Base-by-base conservation (phyloP, 2,888 invertebrate species). In the Callyntrura sp. region DNA sequence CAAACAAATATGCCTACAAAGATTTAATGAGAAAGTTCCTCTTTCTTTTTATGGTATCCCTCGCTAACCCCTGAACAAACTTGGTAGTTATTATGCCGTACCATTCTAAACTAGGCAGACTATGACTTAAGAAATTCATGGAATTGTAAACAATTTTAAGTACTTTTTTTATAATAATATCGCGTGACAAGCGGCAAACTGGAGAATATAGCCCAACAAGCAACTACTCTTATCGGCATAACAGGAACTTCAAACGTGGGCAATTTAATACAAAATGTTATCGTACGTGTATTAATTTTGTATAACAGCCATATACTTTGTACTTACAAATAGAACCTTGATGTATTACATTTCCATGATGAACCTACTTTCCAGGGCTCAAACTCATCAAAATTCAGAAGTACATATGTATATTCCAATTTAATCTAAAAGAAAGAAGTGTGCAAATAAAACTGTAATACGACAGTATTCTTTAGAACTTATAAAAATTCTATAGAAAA, bases 401-500 rank as follows among this genome's bases (percentile, higher is more conserved):
- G 62, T 28, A 11, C 25, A 35, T 35, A 35, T 35, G 25, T 62
- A 62, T 62, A 62, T 14, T 8, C 12, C 11, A 14, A 51, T 12
- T 62, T 25, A 0, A 28, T 25, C 62, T 14, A 1, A 28, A 62
- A 25, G 14, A 17, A 57, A n/a, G n/a, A n/a, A 57, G 57, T 17
- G 6, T 1, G 14, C 6, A 17, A 17, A 35, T 35, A 2, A 35
- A 35, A 35, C 3, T 17, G 60, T 17, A 17, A 17, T 60, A 60
- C 60, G 12, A 17, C 17, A 17, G 60, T 60, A 6, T 25, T 43
- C n/a, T 25, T 35, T 20, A 45, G 11, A 76, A 25, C 76, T 78
- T 45, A 14, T 65, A 78, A 78, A 86, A 85, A 79, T 68, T 86
- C 51, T 65, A 85, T 79, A 48, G 76, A 43, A 68, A 79, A 43